Percentiles rank a stretch among this genome's conserved stretches.
Evolutionary conservation across 2,113 vertebrate genomes (phyloP).

Genomic region (Atrichornis clamosus): DNA sequence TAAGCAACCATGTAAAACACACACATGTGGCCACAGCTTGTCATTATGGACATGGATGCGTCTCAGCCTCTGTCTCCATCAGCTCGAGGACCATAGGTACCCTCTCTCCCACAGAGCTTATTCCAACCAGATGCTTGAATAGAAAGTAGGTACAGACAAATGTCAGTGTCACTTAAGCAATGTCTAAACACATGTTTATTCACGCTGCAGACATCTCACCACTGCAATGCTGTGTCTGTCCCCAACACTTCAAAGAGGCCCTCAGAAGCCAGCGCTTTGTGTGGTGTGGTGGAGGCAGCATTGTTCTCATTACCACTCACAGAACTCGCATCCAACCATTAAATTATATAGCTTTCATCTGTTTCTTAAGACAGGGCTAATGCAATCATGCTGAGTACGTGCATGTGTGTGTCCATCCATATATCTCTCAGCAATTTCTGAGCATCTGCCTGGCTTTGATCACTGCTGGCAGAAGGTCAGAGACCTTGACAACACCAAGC

Average conservation of each 20-base stretch:
- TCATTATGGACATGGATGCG: background rate
- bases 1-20: background rate
- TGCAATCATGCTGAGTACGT: background rate
- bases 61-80: background rate
- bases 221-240: background rate
- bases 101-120: background rate
- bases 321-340: background rate
- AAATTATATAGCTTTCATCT: slow-evolving; percentile 54
- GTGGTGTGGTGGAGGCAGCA: slow-evolving; percentile 19
- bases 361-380: slow-evolving; percentile 24
- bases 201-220: background rate
- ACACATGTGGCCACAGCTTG: background rate
- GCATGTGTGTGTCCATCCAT: background rate
- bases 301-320: slow-evolving; percentile 36
- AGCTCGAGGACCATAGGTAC: background rate
- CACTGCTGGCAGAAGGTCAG: slow-evolving; percentile 1
- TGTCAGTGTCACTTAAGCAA: background rate
- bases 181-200: background rate
- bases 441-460: slow-evolving; percentile 16
- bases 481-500: background rate
- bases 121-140: background rate
- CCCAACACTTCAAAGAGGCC: background rate
- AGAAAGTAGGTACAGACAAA: background rate
- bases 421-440: background rate
- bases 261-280: slow-evolving; percentile 23